Percentiles rank a stretch among this genome's conserved stretches.
phyloP scores from a whole-genome alignment of 2,113 vertebrate species.

The Dascyllus trimaculatus region DNA sequence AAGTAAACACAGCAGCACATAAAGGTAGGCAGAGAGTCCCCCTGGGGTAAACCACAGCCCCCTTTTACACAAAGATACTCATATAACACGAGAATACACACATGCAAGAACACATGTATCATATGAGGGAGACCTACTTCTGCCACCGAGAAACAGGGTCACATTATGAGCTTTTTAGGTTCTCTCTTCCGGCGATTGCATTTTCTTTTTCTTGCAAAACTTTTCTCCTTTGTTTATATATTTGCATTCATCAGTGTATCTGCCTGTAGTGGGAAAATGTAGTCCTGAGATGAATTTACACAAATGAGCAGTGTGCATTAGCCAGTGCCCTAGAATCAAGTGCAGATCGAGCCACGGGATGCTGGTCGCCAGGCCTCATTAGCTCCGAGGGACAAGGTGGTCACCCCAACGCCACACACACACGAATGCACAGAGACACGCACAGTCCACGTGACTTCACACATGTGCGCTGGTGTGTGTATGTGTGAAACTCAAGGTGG shows the following conservation, averaged over 20 bases:
- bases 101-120: constrained; percentile 17
- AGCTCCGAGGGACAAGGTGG: constrained; percentile 66
- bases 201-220: not conserved
- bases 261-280: not conserved
- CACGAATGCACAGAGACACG: not conserved
- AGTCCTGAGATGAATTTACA: constrained; percentile 10
- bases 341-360: constrained; percentile 52
- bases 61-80: constrained; percentile 37
- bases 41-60: constrained; percentile 40
- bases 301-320: constrained; percentile 53
- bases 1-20: constrained; percentile 65
- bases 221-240: not conserved
- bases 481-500: constrained; percentile 42
- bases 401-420: constrained; percentile 33
- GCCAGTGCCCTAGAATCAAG: constrained; percentile 52
- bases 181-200: constrained; percentile 2
- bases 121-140: constrained; percentile 55
- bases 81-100: constrained; percentile 27
- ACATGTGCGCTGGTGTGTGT: constrained; percentile 4
- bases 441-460: constrained; percentile 8
- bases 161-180: not conserved
- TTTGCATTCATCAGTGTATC: constrained; percentile 5
- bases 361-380: constrained; percentile 67
- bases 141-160: constrained; percentile 61
- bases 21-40: constrained; percentile 54